Conservation (phyloP, 2,113 vertebrate species). For the Indicator indicator region DNA sequence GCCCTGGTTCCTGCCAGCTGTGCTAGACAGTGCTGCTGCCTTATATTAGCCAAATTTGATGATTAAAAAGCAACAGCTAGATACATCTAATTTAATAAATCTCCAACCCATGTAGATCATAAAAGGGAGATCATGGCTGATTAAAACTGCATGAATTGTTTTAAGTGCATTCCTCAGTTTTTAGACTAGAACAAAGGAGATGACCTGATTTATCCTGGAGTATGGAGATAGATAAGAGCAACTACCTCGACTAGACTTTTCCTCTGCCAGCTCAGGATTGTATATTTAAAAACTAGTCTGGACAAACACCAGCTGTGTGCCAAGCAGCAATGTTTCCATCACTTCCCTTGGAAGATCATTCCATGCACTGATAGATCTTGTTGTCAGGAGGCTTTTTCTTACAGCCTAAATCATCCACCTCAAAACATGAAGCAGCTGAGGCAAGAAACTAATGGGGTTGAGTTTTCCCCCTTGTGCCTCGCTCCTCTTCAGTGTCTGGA, state of each 20-base stretch:
- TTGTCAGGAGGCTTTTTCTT: constrained; percentile 53
- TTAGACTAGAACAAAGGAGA: constrained; percentile 67
- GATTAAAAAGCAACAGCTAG: constrained; percentile 66
- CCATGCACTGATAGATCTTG: constrained; percentile 59
- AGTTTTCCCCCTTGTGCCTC: background rate
- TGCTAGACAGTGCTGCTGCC: constrained; percentile 37
- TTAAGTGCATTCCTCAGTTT: constrained; percentile 71
- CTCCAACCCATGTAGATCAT: constrained; percentile 68
- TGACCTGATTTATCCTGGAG: constrained; percentile 72
- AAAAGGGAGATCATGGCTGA: constrained; percentile 71
- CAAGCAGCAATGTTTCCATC: constrained; percentile 64
- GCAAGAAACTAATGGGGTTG: constrained; percentile 17
- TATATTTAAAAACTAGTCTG: constrained; percentile 70
- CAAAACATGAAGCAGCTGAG: constrained; percentile 38
- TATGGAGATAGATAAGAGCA: constrained; percentile 67
- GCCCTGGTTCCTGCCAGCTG: background rate
- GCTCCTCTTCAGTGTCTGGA: background rate
- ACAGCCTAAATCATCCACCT: constrained; percentile 38
- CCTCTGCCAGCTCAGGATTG: constrained; percentile 55
- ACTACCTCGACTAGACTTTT: constrained; percentile 65
- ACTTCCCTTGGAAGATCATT: constrained; percentile 63
- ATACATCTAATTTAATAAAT: constrained; percentile 67
- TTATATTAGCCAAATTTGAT: constrained; percentile 47
- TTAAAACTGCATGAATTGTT: constrained; percentile 73
- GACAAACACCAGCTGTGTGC: constrained; percentile 62